These are phyloP conservation scores for Drosophila paramelanica DNA, from an alignment of 2,888 invertebrate genomes.

Conservation along the genomic window DNA sequence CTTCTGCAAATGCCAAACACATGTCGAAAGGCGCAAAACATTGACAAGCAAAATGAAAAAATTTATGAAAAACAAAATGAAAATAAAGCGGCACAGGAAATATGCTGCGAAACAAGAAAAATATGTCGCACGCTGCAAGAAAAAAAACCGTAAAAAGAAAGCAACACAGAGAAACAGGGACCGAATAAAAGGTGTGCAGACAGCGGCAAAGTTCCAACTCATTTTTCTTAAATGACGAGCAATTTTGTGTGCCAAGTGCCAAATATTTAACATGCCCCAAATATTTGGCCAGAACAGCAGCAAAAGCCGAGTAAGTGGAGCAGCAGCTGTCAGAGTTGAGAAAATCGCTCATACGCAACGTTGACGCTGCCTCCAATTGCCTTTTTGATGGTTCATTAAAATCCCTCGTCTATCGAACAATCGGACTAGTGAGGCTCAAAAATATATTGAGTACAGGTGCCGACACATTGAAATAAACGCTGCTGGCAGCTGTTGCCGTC, in stretches of 20 bases:
- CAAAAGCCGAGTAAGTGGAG: conserved; percentile 5
- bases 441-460: conserved; percentile 60
- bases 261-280: conserved; percentile 66
- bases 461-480: conserved; percentile 43
- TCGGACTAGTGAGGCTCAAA: conserved; percentile 18
- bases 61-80: conserved; percentile 59
- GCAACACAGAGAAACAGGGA: background rate
- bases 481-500: conserved; percentile 18
- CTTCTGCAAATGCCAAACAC: conserved; percentile 69
- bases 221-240: conserved; percentile 66
- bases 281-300: conserved; percentile 42
- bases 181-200: conserved; percentile 19
- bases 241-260: conserved; percentile 68
- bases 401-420: conserved; percentile 46
- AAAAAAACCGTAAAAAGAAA: conserved; percentile 19
- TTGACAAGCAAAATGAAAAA: conserved; percentile 74
- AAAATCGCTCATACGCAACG: conserved; percentile 76
- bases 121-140: conserved; percentile 55
- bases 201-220: conserved; percentile 47
- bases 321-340: conserved; percentile 35
- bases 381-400: conserved; percentile 74
- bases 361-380: conserved; percentile 57
- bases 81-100: conserved; percentile 40
- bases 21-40: conserved; percentile 73
- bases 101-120: conserved; percentile 51